These are phyloP conservation scores for Pseudomugil tenellus DNA, from an alignment of 2,797 vertebrate genomes.

Conservation along the genomic window DNA sequence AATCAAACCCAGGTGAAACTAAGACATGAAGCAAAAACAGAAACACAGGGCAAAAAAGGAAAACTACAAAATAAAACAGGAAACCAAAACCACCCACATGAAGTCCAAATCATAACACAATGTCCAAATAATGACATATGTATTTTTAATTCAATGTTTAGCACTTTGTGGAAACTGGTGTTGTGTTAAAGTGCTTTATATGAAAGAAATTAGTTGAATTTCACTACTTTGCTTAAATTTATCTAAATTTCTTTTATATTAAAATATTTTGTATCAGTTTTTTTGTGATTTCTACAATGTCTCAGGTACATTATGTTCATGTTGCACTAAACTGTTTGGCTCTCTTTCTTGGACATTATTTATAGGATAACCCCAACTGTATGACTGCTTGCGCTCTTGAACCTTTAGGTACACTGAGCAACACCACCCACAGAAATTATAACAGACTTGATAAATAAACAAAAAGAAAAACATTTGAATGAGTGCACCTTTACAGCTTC, in stretches of 20 bases:
- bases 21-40: too few relatives aligned
- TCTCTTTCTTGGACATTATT: not conserved
- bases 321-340: too few relatives aligned
- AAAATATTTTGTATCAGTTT: not conserved
- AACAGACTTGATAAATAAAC: not conserved
- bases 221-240: not conserved
- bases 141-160: too few relatives aligned
- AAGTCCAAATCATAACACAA: too few relatives aligned
- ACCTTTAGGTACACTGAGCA: not conserved
- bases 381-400: not conserved
- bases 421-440: not conserved
- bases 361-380: not conserved
- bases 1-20: too few relatives aligned
- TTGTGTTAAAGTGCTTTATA: too few relatives aligned
- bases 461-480: not conserved
- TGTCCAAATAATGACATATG: too few relatives aligned
- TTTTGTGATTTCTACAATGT: not conserved
- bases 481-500: slow-evolving; percentile 85
- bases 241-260: not conserved
- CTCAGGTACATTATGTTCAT: not conserved
- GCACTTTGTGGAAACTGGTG: too few relatives aligned
- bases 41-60: too few relatives aligned
- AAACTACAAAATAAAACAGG: too few relatives aligned
- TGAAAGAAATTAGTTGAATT: too few relatives aligned
- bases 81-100: too few relatives aligned